A percentile compares a stretch with the other conserved stretches of the same genome.
phyloP scores from a whole-genome alignment of 2,113 vertebrate species.

The Chloebia gouldiae region DNA sequence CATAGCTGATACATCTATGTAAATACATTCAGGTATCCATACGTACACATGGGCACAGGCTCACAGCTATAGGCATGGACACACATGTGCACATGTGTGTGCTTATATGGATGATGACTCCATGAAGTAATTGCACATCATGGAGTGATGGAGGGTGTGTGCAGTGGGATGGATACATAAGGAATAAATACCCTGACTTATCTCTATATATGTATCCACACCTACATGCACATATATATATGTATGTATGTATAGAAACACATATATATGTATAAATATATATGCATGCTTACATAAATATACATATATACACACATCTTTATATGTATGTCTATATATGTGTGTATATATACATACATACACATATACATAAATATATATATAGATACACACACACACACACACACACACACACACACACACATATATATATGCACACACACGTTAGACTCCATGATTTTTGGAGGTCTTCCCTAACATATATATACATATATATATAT shows the following conservation, averaged over 20 bases:
- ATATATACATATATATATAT: too few relatives aligned
- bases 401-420: too few relatives aligned
- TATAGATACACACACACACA: too few relatives aligned
- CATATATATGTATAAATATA: not conserved
- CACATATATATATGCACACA: too few relatives aligned
- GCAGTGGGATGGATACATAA: not conserved
- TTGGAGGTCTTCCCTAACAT: too few relatives aligned
- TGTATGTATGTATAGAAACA: not conserved
- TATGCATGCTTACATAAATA: not conserved
- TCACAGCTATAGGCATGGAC: not conserved
- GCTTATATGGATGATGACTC: not conserved
- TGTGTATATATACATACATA: rapidly evolving
- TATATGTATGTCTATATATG: rapidly evolving
- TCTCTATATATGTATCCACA: not conserved
- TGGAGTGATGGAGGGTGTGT: not conserved
- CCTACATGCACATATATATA: too few relatives aligned
- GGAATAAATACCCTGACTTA: not conserved
- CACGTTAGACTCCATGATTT: too few relatives aligned
- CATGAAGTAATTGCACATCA: not conserved
- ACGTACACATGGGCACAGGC: not conserved
- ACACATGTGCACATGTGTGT: not conserved
- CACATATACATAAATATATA: rapidly evolving
- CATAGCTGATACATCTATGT: not conserved
- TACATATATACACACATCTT: too few relatives aligned
- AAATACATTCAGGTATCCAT: not conserved